Conservation (phyloP, 1,140 invertebrate species). For the Pogonomyrmex californicus region DNA sequence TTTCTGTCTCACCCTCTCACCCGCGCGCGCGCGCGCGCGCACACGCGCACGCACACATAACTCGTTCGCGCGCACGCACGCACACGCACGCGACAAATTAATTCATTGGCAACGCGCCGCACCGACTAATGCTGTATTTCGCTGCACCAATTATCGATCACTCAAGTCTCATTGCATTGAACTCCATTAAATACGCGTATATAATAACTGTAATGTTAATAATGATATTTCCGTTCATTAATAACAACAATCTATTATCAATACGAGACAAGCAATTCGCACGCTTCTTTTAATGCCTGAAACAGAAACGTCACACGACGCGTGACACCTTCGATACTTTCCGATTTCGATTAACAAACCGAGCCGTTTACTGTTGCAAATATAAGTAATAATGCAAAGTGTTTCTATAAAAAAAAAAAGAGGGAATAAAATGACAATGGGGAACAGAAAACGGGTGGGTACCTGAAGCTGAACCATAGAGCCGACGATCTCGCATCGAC, state of each 20-base stretch:
- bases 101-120: conserved; percentile 55
- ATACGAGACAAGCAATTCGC: neutral
- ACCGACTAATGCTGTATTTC: conserved; percentile 46
- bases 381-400: conserved; percentile 1
- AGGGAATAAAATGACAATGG: conserved; percentile 7
- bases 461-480: conserved; percentile 28
- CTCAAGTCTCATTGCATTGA: conserved; percentile 54
- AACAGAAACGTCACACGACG: neutral
- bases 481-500: conserved; percentile 65
- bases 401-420: neutral
- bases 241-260: conserved; percentile 33
- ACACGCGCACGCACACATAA: neutral
- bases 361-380: neutral
- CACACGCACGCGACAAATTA: conserved; percentile 36
- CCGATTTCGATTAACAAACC: neutral
- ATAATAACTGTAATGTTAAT: conserved; percentile 49
- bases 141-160: conserved; percentile 59
- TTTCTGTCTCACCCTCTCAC: conserved; percentile 13
- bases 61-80: neutral
- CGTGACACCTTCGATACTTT: neutral
- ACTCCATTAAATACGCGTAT: conserved; percentile 36
- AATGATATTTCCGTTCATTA: conserved; percentile 16
- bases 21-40: too few species aligned
- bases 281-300: neutral
- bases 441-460: conserved; percentile 19